phyloP scores from a whole-genome alignment of 2,113 vertebrate species.

The Rana temporaria region DNA sequence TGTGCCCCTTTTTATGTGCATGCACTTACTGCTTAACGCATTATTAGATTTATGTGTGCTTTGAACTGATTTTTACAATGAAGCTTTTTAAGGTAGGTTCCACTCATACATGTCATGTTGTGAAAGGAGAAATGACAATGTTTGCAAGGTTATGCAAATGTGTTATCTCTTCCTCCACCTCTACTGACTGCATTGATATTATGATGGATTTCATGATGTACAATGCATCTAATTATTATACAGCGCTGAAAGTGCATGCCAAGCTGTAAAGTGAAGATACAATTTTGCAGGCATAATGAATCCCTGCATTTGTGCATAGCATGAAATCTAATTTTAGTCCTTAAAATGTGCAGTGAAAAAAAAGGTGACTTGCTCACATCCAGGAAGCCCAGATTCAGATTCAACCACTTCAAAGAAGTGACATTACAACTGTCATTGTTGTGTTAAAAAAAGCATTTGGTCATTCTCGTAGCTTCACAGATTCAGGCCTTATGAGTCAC shows the following conservation, averaged over 20 bases:
- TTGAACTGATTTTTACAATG: background rate
- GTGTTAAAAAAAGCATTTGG: conserved; percentile 37
- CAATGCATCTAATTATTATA: conserved; percentile 11
- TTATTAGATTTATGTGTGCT: background rate
- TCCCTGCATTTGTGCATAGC: conserved; percentile 11
- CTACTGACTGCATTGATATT: background rate
- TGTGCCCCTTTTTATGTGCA: too few relatives aligned
- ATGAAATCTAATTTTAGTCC: conserved; percentile 38
- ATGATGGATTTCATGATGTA: background rate
- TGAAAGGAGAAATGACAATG: background rate
- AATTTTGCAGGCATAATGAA: conserved; percentile 25
- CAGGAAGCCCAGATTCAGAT: conserved; percentile 14
- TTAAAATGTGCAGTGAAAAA: conserved; percentile 8
- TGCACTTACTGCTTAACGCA: background rate
- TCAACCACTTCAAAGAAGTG: conserved; percentile 25
- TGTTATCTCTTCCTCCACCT: background rate
- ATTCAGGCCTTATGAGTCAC: conserved; percentile 35
- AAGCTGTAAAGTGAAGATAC: conserved; percentile 8
- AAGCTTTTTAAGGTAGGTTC: background rate
- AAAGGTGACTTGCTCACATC: conserved; percentile 34
- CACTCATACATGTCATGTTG: conserved; percentile 8
- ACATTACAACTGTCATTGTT: conserved; percentile 30
- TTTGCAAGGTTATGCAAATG: conserved; percentile 22
- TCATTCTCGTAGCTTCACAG: conserved; percentile 19
- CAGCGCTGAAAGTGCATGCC: background rate